phyloP scores from a whole-genome alignment of 2,888 invertebrate genomes.

The Nomada ferruginata region DNA sequence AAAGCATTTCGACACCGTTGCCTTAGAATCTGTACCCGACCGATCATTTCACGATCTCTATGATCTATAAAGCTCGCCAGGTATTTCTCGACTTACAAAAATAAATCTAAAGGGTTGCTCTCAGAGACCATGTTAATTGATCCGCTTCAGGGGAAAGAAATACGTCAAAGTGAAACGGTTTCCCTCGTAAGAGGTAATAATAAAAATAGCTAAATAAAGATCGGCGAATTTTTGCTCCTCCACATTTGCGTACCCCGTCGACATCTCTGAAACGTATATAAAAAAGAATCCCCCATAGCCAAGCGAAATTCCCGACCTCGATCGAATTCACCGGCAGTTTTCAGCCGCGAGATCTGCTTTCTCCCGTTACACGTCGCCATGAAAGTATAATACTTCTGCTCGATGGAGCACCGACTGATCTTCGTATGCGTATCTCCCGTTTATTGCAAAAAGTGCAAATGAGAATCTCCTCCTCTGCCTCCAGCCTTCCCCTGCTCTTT shows the following conservation, averaged over 20 bases:
- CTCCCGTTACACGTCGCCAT: conserved; percentile 60
- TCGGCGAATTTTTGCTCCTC: no score
- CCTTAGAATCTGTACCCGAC: background rate
- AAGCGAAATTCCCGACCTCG: conserved; percentile 50
- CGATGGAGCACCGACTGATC: conserved; percentile 49
- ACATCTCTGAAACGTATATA: background rate
- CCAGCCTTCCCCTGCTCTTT: background rate
- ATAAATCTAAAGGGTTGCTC: no score
- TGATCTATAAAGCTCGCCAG: background rate
- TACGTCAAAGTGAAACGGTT: no score
- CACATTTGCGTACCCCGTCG: no score
- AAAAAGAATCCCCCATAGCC: background rate
- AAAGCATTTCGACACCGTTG: conserved; percentile 35
- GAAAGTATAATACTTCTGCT: conserved; percentile 63
- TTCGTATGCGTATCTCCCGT: conserved; percentile 1
- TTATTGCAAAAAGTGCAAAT: conserved; percentile 34
- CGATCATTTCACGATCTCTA: background rate
- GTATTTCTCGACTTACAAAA: no score
- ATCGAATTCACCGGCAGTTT: conserved; percentile 55
- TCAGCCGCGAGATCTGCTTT: conserved; percentile 62
- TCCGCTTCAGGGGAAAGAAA: no score
- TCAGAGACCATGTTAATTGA: no score
- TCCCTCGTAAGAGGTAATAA: no score
- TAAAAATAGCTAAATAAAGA: no score
- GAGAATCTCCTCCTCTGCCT: background rate